Base-by-base conservation (phyloP, 2,113 vertebrate species). In the Erinaceus europaeus region DNA sequence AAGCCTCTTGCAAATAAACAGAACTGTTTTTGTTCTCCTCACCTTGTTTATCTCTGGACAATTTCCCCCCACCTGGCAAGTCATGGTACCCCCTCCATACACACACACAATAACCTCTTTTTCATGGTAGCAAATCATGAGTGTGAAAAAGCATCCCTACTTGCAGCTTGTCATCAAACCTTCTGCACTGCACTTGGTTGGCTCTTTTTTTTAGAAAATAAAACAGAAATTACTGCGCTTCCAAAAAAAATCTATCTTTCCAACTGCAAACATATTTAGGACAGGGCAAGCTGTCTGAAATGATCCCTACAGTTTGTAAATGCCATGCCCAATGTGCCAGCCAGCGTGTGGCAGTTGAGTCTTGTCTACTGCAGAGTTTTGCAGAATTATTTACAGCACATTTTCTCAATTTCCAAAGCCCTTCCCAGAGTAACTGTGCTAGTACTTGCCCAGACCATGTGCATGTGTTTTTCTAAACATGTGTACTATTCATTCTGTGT, bases 241-340 rank as follows among this genome's bases (percentile, higher is more conserved):
- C 29, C n/a, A n/a, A n/a, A n/a, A 2, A 88, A 93, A 94, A 83
- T 69, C 32, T 13, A 92, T 92, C 91, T 88, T 90, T 92, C 84
- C 91, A 93, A 93, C 42, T 88, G 87, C 90, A 94, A 91, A 88
- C 93, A 94, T 75, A 95, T 92, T 92, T 92, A 93, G 94, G 92
- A 94, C 93, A 88, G 93, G 88, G 89, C 92, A 92, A 94, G 94
- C 92, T 94, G 94, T 90, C 90, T 92, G 89, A 94, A 93, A 95
- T 95, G 73, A 93, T 77, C 89, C 87, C 86, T 92, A 88, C 87
- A 81, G 93, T 92, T 89, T 94, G 92, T 74, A 92, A 91, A 91
- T 90, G 95, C 72, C 93, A 93, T 82, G 90, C 77, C 93, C 92
- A 57, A 59, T 23, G 84, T 77, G 84, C 81, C 91, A 94, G 93